A percentile compares a stretch with the other conserved stretches of the same genome.
Evolutionary conservation across 2,888 invertebrate genomes (phyloP).

Genomic region (Gandaritis pyraliata): DNA sequence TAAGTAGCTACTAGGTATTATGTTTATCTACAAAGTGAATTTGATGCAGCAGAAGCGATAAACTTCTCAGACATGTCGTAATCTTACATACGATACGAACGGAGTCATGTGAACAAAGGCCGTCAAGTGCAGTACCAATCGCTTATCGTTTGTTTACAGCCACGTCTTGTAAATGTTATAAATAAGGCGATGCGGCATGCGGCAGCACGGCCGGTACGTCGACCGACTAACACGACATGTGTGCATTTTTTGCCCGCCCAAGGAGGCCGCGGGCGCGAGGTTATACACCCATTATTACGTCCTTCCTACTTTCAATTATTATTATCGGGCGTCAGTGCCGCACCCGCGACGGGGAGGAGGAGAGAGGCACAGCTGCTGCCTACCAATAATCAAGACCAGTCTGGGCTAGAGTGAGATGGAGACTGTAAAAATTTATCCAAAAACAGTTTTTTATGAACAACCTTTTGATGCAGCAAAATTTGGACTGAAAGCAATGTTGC

Average conservation of each 20-base stretch:
- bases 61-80: constrained; percentile 58
- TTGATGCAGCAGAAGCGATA: constrained; percentile 56
- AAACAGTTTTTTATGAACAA: constrained; percentile 29
- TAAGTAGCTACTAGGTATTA: too few relatives aligned
- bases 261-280: constrained; percentile 84
- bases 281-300: constrained; percentile 85
- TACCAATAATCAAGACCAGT: constrained; percentile 84
- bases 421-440: constrained; percentile 53
- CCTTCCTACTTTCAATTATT: constrained; percentile 85
- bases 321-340: constrained; percentile 83
- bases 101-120: constrained; percentile 67
- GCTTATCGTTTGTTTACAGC: constrained; percentile 71
- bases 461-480: background rate
- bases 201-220: constrained; percentile 49
- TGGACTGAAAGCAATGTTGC: background rate
- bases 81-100: constrained; percentile 50
- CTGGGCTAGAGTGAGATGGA: constrained; percentile 70
- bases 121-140: constrained; percentile 47
- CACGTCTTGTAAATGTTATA: constrained; percentile 49
- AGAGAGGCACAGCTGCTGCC: constrained; percentile 85
- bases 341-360: constrained; percentile 82
- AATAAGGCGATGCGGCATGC: constrained; percentile 52
- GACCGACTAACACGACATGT: constrained; percentile 73
- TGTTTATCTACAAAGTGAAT: constrained; percentile 38
- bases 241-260: constrained; percentile 84